Base-by-base conservation (phyloP, 2,113 vertebrate genomes). In the Isichthys henryi region DNA sequence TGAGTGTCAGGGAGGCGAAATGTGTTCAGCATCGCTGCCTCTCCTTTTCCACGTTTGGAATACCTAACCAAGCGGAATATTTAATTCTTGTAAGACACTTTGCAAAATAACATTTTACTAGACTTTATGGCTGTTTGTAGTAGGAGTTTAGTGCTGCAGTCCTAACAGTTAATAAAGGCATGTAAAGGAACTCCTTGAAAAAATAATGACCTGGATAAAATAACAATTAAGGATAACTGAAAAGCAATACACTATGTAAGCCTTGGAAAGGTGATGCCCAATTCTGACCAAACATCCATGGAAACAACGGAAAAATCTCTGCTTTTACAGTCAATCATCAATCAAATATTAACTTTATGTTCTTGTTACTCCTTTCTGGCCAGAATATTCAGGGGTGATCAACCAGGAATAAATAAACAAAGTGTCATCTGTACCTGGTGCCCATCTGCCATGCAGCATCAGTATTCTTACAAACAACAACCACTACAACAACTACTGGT, bases 331-430 rank as follows among this genome's bases (percentile, higher is more conserved):
- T 84, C 19, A 83, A 83, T 23, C 82, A n/a, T 84, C 43, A 45
- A 46, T 74, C 56, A 89, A 74, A 89, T 74, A 86, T 89, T 89
- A 89, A 89, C 89, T 52, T 82, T 23, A 49, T 39, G 39, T 46
- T 43, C 35, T 56, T 46, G 1, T 49, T 48, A 86, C 58, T 43
- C 3, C 31, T 86, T 49, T 86, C 45, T 27, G 17, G 53, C 0
- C 13, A 50, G 53, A 58, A 35, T 82, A 83, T 82, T 45, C 82
- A 86, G 39, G 58, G 46, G 58, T 86, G 66, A 48, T 89, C 82
- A 86, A 62, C 45, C 82, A 86, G 35, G 89, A 86, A 66, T 86
- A 45, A 66, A 86, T 45, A 35, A 86, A 85, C 82, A 86, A 48
- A 84, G 49, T 27, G 1, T 10, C 13, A 58, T 48, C 39, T 66